phyloP scores from a whole-genome alignment of 2,113 vertebrate species.

The Drymodes brunneopygia region DNA sequence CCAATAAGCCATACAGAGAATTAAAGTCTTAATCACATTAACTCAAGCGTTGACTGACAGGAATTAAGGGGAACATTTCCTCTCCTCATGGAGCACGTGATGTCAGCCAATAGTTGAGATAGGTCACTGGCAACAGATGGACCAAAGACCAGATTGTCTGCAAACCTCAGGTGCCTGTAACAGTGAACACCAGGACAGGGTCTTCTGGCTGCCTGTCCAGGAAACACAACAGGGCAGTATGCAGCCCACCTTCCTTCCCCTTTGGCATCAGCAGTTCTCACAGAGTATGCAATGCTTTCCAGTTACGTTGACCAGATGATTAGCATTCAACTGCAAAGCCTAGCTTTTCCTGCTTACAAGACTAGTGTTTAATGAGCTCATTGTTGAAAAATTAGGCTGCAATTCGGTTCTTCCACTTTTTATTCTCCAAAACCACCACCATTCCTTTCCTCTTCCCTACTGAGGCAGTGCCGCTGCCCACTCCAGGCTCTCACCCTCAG shows the following conservation, averaged over 20 bases:
- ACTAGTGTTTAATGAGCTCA: constrained; percentile 1
- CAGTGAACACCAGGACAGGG: background rate
- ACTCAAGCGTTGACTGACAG: constrained; percentile 25
- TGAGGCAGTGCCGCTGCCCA: rapidly evolving
- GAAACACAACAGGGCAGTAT: background rate
- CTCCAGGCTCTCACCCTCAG: background rate
- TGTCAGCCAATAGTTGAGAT: background rate
- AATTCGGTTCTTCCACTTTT: constrained; percentile 3
- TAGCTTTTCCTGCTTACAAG: background rate
- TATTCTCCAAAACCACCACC: background rate
- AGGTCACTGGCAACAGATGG: background rate
- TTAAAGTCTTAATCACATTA: constrained; percentile 47
- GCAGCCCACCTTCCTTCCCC: background rate
- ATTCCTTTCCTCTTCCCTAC: background rate
- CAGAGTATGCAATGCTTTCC: background rate
- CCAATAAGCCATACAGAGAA: background rate
- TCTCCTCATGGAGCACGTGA: background rate
- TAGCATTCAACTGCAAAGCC: constrained; percentile 46
- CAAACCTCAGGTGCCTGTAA: background rate
- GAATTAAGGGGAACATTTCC: constrained; percentile 25
- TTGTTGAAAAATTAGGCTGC: constrained; percentile 34
- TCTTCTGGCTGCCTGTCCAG: rapidly evolving
- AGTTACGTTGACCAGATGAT: constrained; percentile 16
- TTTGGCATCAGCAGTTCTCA: background rate
- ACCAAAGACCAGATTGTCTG: background rate